A percentile compares a stretch with the other conserved stretches of the same genome.
These are phyloP conservation scores for Troglohyphantes excavatus DNA, from an alignment of 2,888 invertebrate genomes.

Conservation along the genomic window DNA sequence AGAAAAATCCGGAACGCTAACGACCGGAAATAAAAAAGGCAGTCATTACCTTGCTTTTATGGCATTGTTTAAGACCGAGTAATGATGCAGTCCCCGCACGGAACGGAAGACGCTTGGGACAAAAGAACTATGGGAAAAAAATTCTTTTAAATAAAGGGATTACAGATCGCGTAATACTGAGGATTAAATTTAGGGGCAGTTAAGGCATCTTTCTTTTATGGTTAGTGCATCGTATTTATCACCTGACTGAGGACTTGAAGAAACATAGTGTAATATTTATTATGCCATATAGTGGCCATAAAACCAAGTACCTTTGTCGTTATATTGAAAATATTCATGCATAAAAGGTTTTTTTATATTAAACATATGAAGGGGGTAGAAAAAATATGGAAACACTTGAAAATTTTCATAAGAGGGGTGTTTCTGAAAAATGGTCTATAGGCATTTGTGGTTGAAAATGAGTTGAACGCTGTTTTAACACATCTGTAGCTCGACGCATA, in stretches of 20 bases:
- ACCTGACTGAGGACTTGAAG: not conserved
- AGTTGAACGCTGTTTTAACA: too few relatives aligned
- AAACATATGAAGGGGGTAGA: too few relatives aligned
- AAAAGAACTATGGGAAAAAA: not conserved
- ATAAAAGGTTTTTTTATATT: too few relatives aligned
- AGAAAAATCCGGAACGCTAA: not conserved
- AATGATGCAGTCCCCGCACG: not conserved
- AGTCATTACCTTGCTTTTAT: constrained; percentile 30
- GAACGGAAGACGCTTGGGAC: not conserved
- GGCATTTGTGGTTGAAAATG: too few relatives aligned
- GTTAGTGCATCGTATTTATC: not conserved
- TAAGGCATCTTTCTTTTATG: not conserved
- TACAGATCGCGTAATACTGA: not conserved
- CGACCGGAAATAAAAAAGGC: constrained; percentile 14
- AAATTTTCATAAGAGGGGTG: too few relatives aligned
- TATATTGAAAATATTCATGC: too few relatives aligned
- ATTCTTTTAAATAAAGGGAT: not conserved
- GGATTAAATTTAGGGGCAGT: not conserved
- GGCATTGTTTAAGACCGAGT: not conserved
- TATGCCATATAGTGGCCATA: too few relatives aligned
- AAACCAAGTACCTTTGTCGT: too few relatives aligned
- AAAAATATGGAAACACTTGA: too few relatives aligned
- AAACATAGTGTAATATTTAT: too few relatives aligned
- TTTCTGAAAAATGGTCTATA: too few relatives aligned
- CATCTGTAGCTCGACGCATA: too few relatives aligned